A percentile compares a stretch with the other conserved stretches of the same genome.
phyloP scores from a whole-genome alignment of 2,113 vertebrate genomes.

The Aptenodytes forsteri region DNA sequence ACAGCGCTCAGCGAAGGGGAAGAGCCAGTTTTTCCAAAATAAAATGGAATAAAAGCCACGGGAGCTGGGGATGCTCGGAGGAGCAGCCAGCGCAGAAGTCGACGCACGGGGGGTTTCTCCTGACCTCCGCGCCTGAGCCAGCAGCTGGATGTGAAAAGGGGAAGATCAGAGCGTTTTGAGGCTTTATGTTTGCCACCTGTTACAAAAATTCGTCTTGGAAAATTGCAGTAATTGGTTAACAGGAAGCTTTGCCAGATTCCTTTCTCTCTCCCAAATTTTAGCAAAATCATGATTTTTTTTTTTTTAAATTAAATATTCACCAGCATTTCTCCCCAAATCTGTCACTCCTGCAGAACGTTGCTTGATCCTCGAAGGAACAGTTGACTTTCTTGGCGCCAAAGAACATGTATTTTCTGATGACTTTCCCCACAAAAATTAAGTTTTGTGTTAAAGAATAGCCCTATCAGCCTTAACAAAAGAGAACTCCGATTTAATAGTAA shows the following conservation, averaged over 20 bases:
- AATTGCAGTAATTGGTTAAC: neutral
- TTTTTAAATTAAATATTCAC: neutral
- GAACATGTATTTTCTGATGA: neutral
- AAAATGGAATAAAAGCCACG: fast-evolving
- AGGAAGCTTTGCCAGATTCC: neutral
- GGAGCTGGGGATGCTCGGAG: neutral
- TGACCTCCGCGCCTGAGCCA: fast-evolving
- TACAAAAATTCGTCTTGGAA: neutral
- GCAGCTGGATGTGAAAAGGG: slow-evolving; percentile 9
- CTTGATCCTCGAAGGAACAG: neutral
- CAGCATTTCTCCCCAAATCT: neutral
- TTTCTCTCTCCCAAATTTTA: neutral
- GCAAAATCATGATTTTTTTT: neutral
- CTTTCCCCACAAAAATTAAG: neutral
- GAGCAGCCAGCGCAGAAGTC: neutral
- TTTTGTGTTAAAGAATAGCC: slow-evolving; percentile 9
- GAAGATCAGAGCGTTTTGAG: neutral
- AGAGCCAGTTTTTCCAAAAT: neutral
- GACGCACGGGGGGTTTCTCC: fast-evolving
- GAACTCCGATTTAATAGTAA: slow-evolving; percentile 19
- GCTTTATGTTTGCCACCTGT: neutral
- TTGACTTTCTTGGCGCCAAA: neutral
- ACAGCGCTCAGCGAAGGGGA: fast-evolving
- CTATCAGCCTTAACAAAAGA: slow-evolving; percentile 24
- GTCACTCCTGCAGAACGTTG: neutral